phyloP scores from a whole-genome alignment of 2,888 invertebrate species.

The Xestia c-nigrum region DNA sequence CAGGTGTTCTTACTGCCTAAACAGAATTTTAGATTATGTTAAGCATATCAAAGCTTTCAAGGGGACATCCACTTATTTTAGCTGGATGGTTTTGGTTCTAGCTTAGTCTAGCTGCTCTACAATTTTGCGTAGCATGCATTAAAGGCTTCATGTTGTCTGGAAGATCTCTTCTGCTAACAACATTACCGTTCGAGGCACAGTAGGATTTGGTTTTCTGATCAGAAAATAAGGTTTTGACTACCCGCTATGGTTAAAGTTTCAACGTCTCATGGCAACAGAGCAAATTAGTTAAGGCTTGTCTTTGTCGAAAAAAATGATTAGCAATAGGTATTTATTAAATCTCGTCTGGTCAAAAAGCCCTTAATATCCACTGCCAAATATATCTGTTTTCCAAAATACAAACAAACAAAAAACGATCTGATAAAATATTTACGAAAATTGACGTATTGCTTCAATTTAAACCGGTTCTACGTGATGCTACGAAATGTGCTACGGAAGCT shows the following conservation, averaged over 20 bases:
- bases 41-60: conserved; percentile 21
- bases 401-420: background rate
- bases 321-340: background rate
- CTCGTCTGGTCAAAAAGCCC: background rate
- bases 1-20: conserved; percentile 40
- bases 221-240: background rate
- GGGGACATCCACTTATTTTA: conserved; percentile 10
- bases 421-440: background rate
- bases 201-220: background rate
- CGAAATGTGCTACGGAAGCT: conserved; percentile 51
- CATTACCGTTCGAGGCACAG: too few species aligned
- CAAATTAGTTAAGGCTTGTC: background rate
- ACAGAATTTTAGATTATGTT: conserved; percentile 10
- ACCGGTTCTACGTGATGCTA: conserved; percentile 36
- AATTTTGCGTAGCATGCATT: conserved; percentile 8
- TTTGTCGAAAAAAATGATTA: background rate
- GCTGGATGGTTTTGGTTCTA: background rate
- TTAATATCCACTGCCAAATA: background rate
- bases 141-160: background rate
- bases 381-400: background rate
- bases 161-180: background rate
- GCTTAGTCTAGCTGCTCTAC: background rate
- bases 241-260: background rate
- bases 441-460: background rate
- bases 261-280: background rate